Percentiles rank a stretch among this genome's conserved stretches.
These are phyloP conservation scores for Cephus sareptanus DNA, from an alignment of 2,888 invertebrate species.

Conservation along the genomic window DNA sequence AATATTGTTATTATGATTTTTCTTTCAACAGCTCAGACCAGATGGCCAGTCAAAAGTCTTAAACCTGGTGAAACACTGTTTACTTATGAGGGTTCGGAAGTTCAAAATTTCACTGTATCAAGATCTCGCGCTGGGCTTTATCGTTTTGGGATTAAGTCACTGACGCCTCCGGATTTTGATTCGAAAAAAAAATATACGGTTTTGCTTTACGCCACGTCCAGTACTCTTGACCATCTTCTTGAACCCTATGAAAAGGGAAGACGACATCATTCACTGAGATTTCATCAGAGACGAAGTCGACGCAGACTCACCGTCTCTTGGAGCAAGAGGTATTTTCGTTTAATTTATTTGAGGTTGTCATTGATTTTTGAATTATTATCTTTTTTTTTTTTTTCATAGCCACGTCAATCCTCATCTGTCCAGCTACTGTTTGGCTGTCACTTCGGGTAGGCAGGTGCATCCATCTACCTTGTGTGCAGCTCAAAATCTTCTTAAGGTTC, in stretches of 20 bases:
- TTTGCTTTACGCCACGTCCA: slow-evolving; percentile 60
- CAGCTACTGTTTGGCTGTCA: slow-evolving; percentile 62
- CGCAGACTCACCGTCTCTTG: slow-evolving; percentile 61
- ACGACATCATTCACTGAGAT: slow-evolving; percentile 52
- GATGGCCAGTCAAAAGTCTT: slow-evolving; percentile 60
- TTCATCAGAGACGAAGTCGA: slow-evolving; percentile 58
- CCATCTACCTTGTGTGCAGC: slow-evolving; percentile 63
- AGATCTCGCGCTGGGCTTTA: slow-evolving; percentile 58
- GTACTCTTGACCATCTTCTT: slow-evolving; percentile 49
- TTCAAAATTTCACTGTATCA: slow-evolving; percentile 60
- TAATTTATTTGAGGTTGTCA: background rate
- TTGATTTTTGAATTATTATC: background rate
- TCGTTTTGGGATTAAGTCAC: slow-evolving; percentile 60
- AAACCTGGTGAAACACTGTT: slow-evolving; percentile 60
- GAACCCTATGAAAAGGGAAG: slow-evolving; percentile 42
- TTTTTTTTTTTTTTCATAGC: slow-evolving; percentile 39
- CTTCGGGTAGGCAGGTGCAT: slow-evolving; percentile 55
- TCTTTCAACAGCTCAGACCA: slow-evolving; percentile 35
- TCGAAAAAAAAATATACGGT: slow-evolving; percentile 46
- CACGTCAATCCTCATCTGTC: slow-evolving; percentile 57
- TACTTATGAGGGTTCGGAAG: slow-evolving; percentile 59
- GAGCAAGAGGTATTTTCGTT: slow-evolving; percentile 56
- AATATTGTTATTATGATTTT: background rate
- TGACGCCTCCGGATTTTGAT: slow-evolving; percentile 27
- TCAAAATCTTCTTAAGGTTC: slow-evolving; percentile 52